These are phyloP conservation scores for Scrobipalpa atriplicella DNA, from an alignment of 2,888 invertebrate genomes.

Conservation along the genomic window DNA sequence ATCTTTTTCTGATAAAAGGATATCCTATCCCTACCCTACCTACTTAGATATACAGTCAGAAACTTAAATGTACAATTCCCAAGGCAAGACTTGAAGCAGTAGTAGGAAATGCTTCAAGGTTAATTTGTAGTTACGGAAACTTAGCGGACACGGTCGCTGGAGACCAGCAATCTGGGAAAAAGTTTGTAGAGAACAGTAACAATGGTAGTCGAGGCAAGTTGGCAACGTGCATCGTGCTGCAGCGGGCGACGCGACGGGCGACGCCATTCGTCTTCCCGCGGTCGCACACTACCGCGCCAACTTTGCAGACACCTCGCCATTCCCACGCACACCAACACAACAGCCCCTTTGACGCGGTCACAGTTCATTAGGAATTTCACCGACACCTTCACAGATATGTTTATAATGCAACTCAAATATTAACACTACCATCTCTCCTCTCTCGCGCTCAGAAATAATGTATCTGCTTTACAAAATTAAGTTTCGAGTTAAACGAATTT, in stretches of 20 bases:
- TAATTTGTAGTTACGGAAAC: conserved; percentile 28
- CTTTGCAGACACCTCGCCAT: conserved; percentile 59
- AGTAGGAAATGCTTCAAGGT: conserved; percentile 22
- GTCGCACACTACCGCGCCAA: conserved; percentile 42
- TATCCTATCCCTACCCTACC: too few relatives aligned
- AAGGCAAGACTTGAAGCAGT: neutral
- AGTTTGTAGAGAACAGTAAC: conserved; percentile 34
- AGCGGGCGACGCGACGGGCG: conserved; percentile 47
- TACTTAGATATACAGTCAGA: neutral
- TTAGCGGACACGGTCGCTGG: conserved; percentile 21
- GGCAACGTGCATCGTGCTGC: conserved; percentile 44
- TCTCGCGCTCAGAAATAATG: conserved; percentile 10
- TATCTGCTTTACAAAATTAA: conserved; percentile 27
- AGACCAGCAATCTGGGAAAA: conserved; percentile 32
- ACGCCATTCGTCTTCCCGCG: conserved; percentile 45
- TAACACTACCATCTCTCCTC: conserved; percentile 31
- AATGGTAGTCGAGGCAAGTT: conserved; percentile 33
- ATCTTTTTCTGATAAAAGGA: neutral
- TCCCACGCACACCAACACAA: conserved; percentile 38
- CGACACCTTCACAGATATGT: conserved; percentile 42
- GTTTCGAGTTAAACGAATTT: conserved; percentile 29
- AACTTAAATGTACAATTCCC: neutral
- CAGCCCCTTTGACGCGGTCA: conserved; percentile 48
- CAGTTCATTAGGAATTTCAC: conserved; percentile 51
- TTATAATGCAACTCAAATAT: conserved; percentile 46